Evolutionary conservation across 2,888 invertebrate genomes (phyloP).

Genomic region (Galerucella calmariensis): DNA sequence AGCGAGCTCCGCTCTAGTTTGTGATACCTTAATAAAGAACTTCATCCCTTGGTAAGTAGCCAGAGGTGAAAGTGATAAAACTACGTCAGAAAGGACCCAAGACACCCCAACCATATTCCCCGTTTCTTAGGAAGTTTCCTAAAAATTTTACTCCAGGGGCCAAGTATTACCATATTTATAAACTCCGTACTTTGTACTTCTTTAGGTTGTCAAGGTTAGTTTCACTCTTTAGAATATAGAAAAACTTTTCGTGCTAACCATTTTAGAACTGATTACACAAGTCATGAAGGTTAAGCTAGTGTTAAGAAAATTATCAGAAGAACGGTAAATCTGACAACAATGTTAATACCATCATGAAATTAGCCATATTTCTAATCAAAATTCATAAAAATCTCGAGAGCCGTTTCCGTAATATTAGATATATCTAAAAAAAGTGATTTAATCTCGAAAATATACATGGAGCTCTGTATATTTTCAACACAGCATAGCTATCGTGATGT

Average conservation of each 20-base stretch:
- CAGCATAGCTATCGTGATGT: not conserved
- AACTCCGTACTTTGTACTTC: conserved; percentile 34
- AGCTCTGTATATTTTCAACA: not conserved
- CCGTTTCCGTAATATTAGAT: too few relatives aligned
- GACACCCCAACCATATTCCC: conserved; percentile 35
- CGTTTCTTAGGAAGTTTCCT: conserved; percentile 21
- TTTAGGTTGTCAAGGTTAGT: conserved; percentile 14
- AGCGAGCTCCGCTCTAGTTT: not conserved
- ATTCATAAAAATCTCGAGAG: too few relatives aligned
- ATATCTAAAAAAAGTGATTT: too few relatives aligned
- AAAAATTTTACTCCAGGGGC: conserved; percentile 38
- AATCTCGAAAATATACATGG: too few relatives aligned
- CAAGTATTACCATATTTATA: conserved; percentile 37
- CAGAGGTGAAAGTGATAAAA: conserved; percentile 37
- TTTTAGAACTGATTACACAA: too few relatives aligned
- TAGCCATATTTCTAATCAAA: too few relatives aligned
- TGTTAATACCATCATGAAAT: too few relatives aligned
- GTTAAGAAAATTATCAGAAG: too few relatives aligned
- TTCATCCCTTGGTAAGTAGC: conserved; percentile 19
- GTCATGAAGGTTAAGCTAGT: too few relatives aligned
- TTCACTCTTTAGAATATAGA: not conserved
- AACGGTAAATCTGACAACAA: too few relatives aligned
- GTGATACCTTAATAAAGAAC: conserved; percentile 3
- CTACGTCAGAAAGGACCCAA: conserved; percentile 27
- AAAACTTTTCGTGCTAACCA: not conserved